Evolutionary conservation across 30 jellyfish, hydroid and myxozoan genomes (phyloP).

Genomic region (Hydractinia echinata): DNA sequence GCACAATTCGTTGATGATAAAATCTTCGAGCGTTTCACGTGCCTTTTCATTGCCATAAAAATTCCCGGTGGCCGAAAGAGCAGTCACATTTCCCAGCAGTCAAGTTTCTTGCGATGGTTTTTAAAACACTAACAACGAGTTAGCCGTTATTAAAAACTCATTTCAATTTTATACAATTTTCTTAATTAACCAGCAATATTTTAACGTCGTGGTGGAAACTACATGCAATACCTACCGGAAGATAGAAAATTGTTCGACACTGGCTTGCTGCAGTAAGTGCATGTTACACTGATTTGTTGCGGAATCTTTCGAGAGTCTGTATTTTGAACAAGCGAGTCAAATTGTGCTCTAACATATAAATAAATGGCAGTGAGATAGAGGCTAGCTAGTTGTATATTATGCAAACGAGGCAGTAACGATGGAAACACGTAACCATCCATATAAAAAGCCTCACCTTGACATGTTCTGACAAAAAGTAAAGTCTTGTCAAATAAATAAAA

Average conservation of each 20-base stretch:
- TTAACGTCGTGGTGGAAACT: not conserved
- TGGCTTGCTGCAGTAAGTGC: conserved; percentile 79
- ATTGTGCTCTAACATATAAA: conserved; percentile 51
- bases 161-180: no score
- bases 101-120: no score
- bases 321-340: conserved; percentile 73
- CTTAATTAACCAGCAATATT: not conserved
- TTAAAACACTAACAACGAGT: no score
- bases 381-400: no score
- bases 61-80: no score
- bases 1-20: no score
- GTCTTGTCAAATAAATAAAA: not conserved
- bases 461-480: not conserved
- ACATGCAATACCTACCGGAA: conserved; percentile 41
- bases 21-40: no score
- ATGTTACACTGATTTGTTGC: conserved; percentile 74
- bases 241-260: conserved; percentile 63
- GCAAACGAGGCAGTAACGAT: no score
- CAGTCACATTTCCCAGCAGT: no score
- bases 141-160: no score
- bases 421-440: no score
- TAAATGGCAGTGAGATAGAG: not conserved
- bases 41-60: no score
- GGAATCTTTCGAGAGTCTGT: conserved; percentile 66
- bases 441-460: not conserved